Evolutionary conservation across 2,888 invertebrate species (phyloP).

Genomic region (Lepidocyrtoides sp.): DNA sequence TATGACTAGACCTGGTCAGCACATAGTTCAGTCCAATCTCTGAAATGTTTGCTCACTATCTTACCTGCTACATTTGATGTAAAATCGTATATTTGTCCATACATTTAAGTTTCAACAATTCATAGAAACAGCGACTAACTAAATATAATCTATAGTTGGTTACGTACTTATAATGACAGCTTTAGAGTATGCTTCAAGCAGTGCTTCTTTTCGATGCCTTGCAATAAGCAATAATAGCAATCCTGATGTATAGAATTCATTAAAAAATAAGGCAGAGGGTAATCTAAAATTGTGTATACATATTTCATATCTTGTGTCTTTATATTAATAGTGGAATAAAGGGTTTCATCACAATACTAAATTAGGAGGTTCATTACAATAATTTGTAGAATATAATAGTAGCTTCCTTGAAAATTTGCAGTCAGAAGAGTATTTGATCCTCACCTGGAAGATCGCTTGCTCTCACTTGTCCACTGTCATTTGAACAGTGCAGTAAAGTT

Average conservation of each 20-base stretch:
- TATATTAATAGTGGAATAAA: not conserved
- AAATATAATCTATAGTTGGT: not conserved
- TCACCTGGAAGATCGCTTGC: conserved; percentile 82
- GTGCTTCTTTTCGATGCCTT: not conserved
- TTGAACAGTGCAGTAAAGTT: conserved; percentile 39
- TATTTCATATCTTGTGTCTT: not conserved
- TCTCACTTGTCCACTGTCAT: conserved; percentile 77
- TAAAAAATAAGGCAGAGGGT: not conserved
- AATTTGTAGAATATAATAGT: conserved; percentile 65
- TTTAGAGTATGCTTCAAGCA: not conserved
- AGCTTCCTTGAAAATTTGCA: conserved; percentile 79
- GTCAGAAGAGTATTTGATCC: conserved; percentile 83
- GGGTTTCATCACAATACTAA: conserved; percentile 25
- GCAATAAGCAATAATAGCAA: not conserved
- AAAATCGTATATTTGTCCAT: conserved; percentile 28
- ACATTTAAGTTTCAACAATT: not conserved
- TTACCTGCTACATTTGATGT: conserved; percentile 14
- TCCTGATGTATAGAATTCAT: not conserved
- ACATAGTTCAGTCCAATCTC: not conserved
- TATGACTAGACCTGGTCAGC: not conserved
- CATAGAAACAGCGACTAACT: not conserved
- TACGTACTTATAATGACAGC: not conserved
- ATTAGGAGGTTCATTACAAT: conserved; percentile 58
- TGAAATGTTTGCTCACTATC: not conserved
- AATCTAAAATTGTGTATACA: conserved; percentile 1